Evolutionary conservation across 2,797 vertebrate species (phyloP).

Genomic region (Chaunax sp.): DNA sequence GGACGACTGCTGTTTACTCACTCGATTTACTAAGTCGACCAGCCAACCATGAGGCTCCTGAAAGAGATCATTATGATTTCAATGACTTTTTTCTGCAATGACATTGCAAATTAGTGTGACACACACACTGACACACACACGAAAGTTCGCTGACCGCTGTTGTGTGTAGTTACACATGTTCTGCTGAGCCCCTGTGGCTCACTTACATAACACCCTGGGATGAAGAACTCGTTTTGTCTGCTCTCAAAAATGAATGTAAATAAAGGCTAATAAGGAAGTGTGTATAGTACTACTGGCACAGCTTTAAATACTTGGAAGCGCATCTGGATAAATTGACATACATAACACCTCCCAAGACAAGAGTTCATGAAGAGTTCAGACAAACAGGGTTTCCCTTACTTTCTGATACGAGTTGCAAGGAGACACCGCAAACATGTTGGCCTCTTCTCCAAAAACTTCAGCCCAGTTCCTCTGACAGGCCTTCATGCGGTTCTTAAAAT

Average conservation of each 20-base stretch:
- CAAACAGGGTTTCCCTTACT: conserved; percentile 68
- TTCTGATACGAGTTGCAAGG: conserved; percentile 94
- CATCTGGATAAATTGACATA: conserved; percentile 12
- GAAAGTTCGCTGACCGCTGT: conserved; percentile 57
- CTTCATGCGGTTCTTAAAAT: conserved; percentile 99
- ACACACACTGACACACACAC: conserved; percentile 3
- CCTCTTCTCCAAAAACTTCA: conserved; percentile 95
- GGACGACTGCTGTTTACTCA: conserved; percentile 70
- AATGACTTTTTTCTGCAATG: conserved; percentile 27
- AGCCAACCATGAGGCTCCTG: conserved; percentile 99
- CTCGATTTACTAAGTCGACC: conserved; percentile 97
- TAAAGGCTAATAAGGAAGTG: conserved; percentile 34
- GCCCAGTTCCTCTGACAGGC: conserved; percentile 97
- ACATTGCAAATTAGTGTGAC: background rate
- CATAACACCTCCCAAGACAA: background rate
- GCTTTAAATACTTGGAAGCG: conserved; percentile 2
- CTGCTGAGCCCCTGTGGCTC: conserved; percentile 30
- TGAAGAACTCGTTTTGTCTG: conserved; percentile 35
- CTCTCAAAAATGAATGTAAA: conserved; percentile 32
- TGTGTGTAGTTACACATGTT: conserved; percentile 61
- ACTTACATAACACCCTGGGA: conserved; percentile 42
- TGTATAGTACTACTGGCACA: conserved; percentile 13
- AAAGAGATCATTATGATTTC: conserved; percentile 55
- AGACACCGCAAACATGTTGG: conserved; percentile 94
- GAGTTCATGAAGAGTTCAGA: background rate